Evolutionary conservation across 64 coral and sea anemone genomes (phyloP).

Genomic region (Porites lutea): DNA sequence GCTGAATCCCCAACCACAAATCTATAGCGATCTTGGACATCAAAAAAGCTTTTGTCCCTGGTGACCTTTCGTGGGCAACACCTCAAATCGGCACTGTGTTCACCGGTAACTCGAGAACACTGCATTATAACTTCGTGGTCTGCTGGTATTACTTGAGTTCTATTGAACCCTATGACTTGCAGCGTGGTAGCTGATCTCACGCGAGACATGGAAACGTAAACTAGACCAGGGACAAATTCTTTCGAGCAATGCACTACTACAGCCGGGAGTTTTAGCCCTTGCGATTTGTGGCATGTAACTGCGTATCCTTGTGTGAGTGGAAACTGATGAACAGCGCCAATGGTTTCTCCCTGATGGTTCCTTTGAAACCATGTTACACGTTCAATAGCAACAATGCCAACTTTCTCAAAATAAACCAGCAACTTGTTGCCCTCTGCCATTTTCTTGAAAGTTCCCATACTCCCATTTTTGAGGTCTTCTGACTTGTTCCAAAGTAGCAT

Average conservation of each 20-base stretch:
- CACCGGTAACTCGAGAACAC: not conserved
- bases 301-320: not conserved
- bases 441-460: not conserved
- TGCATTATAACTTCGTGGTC: constrained; percentile 13
- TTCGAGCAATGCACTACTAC: constrained; percentile 20
- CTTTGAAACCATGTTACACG: not conserved
- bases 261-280: constrained; percentile 13
- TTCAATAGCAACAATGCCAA: not conserved
- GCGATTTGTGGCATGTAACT: constrained; percentile 32
- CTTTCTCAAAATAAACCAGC: not conserved
- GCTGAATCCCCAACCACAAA: not conserved
- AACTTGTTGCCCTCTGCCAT: not conserved
- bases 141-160: not conserved
- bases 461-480: constrained; percentile 9
- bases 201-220: constrained; percentile 32
- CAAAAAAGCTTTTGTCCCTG: not conserved
- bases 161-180: constrained; percentile 31
- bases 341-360: not conserved
- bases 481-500: constrained; percentile 32
- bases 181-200: constrained; percentile 1
- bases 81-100: not conserved
- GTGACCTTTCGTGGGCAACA: not conserved
- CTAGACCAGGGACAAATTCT: constrained; percentile 49
- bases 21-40: not conserved
- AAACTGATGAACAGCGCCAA: constrained; percentile 3